Percentiles rank a stretch among this genome's conserved stretches.
Conservation (phyloP, 2,888 invertebrate genomes). For the Allygus modestus region DNA sequence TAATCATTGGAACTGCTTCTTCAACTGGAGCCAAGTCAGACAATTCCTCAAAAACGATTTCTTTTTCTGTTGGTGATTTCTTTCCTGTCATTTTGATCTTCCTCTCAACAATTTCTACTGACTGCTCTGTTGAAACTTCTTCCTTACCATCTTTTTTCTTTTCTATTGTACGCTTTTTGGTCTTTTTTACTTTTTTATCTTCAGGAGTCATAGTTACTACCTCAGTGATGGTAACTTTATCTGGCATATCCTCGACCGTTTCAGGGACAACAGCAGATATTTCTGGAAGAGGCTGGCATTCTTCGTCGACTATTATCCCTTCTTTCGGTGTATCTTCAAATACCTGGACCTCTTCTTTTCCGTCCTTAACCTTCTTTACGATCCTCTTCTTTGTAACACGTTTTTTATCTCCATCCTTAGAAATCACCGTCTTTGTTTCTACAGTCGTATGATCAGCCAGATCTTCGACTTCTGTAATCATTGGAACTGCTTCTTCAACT, state of each 20-base stretch:
- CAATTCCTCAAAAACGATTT: constrained; percentile 64
- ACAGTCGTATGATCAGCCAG: constrained; percentile 56
- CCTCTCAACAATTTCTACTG: constrained; percentile 70
- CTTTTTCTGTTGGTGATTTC: constrained; percentile 71
- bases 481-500: constrained; percentile 47
- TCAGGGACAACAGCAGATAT: constrained; percentile 63
- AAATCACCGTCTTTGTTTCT: constrained; percentile 43
- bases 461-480: constrained; percentile 60
- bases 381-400: constrained; percentile 56
- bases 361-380: constrained; percentile 64
- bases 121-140: constrained; percentile 54
- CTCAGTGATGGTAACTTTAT: constrained; percentile 57
- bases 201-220: constrained; percentile 59
- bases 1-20: constrained; percentile 69
- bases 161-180: constrained; percentile 38
- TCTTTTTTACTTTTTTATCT: constrained; percentile 60
- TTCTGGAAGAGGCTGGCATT: constrained; percentile 55
- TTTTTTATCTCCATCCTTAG: constrained; percentile 39
- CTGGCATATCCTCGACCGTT: constrained; percentile 67
- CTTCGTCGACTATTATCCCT: constrained; percentile 57
- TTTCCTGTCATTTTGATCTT: constrained; percentile 70
- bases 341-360: constrained; percentile 64
- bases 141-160: constrained; percentile 69
- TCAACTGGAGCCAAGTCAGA: constrained; percentile 71
- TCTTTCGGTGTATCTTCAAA: constrained; percentile 61